phyloP scores from a whole-genome alignment of 2,888 invertebrate species.

The Drosophila fungiperda region DNA sequence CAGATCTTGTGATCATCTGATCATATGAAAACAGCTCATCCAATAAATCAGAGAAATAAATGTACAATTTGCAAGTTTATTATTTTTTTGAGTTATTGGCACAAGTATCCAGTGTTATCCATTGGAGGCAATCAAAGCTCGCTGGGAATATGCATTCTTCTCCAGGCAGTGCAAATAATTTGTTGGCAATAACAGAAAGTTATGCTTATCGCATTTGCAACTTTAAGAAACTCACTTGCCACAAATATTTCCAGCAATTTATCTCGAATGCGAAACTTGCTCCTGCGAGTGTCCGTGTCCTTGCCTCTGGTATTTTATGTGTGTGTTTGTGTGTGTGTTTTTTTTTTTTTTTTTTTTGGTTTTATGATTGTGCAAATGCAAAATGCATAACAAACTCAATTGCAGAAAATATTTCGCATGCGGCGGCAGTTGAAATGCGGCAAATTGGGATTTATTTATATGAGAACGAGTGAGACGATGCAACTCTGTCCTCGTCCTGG shows the following conservation, averaged over 20 bases:
- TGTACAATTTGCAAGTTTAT: background rate
- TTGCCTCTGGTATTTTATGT: conserved; percentile 36
- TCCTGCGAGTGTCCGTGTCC: conserved; percentile 60
- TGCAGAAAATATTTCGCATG: conserved; percentile 69
- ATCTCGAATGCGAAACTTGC: conserved; percentile 57
- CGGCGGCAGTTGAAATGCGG: conserved; percentile 51
- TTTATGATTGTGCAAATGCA: conserved; percentile 72
- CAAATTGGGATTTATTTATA: conserved; percentile 75
- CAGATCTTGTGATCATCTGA: background rate
- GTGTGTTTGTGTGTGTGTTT: background rate
- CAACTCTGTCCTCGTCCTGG: conserved; percentile 44
- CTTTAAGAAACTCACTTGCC: conserved; percentile 59
- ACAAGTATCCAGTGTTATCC: conserved; percentile 9
- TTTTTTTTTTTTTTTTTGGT: conserved; percentile 7
- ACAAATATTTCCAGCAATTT: conserved; percentile 62
- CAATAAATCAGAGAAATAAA: background rate
- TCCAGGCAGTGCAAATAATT: conserved; percentile 49
- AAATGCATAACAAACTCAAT: conserved; percentile 78
- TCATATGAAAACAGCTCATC: background rate
- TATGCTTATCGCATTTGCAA: conserved; percentile 63
- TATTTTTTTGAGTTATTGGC: conserved; percentile 2
- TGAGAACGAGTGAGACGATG: conserved; percentile 22
- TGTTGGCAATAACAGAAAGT: conserved; percentile 66
- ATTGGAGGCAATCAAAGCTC: conserved; percentile 34
- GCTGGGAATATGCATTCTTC: conserved; percentile 21